A percentile compares a stretch with the other conserved stretches of the same genome.
These are phyloP conservation scores for Phalacrocorax aristotelis DNA, from an alignment of 2,113 vertebrate species.

Conservation along the genomic window DNA sequence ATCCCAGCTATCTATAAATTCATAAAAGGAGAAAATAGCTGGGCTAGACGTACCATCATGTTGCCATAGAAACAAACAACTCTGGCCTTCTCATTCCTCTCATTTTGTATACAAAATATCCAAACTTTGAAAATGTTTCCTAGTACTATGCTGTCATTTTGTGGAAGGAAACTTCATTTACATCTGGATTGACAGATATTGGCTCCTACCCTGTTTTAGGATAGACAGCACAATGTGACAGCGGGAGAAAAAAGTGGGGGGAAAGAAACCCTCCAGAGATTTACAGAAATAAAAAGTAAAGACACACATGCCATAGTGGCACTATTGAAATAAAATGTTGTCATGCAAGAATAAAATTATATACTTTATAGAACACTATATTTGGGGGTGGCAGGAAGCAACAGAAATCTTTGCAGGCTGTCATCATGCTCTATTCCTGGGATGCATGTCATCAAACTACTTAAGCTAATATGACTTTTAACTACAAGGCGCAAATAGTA, in stretches of 20 bases:
- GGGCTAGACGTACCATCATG: conserved; percentile 10
- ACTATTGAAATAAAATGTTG: background rate
- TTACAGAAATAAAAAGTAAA: background rate
- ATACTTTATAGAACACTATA: background rate
- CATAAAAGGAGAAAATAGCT: conserved; percentile 29
- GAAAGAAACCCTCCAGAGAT: background rate
- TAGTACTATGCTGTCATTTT: background rate
- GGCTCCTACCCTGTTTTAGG: conserved; percentile 17
- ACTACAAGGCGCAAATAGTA: background rate
- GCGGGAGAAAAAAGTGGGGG: background rate
- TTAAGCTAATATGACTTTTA: background rate
- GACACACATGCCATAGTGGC: background rate
- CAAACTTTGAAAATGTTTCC: conserved; percentile 13
- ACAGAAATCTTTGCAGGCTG: background rate
- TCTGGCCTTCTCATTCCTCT: conserved; percentile 21
- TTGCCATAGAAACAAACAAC: conserved; percentile 63
- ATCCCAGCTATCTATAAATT: conserved; percentile 47
- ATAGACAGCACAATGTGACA: conserved; percentile 14
- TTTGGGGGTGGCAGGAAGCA: background rate
- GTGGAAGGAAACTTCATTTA: background rate
- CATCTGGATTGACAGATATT: background rate
- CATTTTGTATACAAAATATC: background rate
- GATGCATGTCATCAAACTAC: background rate
- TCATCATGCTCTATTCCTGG: background rate
- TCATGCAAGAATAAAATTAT: background rate